These are phyloP conservation scores for Adelosebastes latens DNA, from an alignment of 2,797 vertebrate species.

Conservation along the genomic window DNA sequence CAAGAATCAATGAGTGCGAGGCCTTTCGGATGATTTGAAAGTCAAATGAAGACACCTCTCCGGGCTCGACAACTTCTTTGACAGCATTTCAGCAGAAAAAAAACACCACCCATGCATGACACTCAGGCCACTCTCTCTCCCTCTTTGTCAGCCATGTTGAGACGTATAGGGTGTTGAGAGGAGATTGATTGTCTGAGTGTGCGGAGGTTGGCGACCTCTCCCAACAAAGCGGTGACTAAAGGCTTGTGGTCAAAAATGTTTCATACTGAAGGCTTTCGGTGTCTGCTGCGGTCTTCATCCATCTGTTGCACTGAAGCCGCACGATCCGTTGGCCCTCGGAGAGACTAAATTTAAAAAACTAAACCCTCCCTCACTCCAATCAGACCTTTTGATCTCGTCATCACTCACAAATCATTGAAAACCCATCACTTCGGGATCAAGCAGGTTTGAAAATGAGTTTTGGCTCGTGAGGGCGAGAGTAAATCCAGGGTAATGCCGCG, in stretches of 20 bases:
- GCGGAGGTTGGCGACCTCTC: slow-evolving; percentile 47
- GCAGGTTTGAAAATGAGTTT: slow-evolving; percentile 48
- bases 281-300: background rate
- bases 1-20: slow-evolving; percentile 42
- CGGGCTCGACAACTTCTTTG: slow-evolving; percentile 27
- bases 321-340: background rate
- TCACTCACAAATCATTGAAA: slow-evolving; percentile 43
- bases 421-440: slow-evolving; percentile 30
- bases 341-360: slow-evolving; percentile 8
- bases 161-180: slow-evolving; percentile 25
- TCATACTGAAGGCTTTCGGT: slow-evolving; percentile 8
- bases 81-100: slow-evolving; percentile 24
- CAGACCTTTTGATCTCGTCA: slow-evolving; percentile 39
- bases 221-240: slow-evolving; percentile 44
- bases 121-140: slow-evolving; percentile 15
- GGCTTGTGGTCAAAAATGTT: slow-evolving; percentile 14
- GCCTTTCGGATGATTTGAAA: slow-evolving; percentile 50
- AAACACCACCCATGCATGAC: slow-evolving; percentile 7
- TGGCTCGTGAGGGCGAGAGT: slow-evolving; percentile 10
- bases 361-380: slow-evolving; percentile 11
- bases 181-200: slow-evolving; percentile 67
- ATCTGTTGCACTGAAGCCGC: background rate
- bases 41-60: slow-evolving; percentile 49
- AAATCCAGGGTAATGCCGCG: slow-evolving; percentile 34
- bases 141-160: slow-evolving; percentile 29